Evolutionary conservation across 1,140 invertebrate genomes (phyloP), one percentile per base, ranked within the genome.

Genomic region (Hyphantria cunea): DNA sequence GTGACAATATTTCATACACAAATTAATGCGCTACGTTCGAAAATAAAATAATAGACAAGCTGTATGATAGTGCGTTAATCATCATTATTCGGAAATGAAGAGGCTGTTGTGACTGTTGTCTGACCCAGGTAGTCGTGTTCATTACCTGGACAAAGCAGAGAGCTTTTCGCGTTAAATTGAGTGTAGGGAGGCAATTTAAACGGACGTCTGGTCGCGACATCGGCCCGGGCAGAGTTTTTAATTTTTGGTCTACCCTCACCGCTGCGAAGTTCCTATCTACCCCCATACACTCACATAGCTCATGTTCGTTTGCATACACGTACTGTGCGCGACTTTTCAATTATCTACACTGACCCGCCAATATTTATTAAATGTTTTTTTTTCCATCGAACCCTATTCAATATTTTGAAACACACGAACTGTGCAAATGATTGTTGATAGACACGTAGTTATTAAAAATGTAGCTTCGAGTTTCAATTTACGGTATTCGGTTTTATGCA

Each of bases 91-190:
- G 60, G 32, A 59, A 60, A 68, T 69, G 66, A 69, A 78, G 77
- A 54, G 65, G 51, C 49, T 70, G 70, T 82, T 78, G 65, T 72
- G 65, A 48, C 49, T 70, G 70, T 82, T 78, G 65, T 72, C 68
- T 70, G 70, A 70, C 64, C 73, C 59, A 74, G 65, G 68, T 68
- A 67, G 66, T 63, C 48, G 68, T 56, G 78, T 87, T 87, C 80
- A 87, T 89, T 87, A 89, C 74, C 70, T 64, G 73, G 70, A 89
- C 86, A 89, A 87, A 85, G 77, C 81, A 68, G 76, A 89, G 83
- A 85, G 84, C 85, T 89, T 87, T 85, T 72, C 72, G 82, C 77
- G 84, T 87, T 85, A 83, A 89, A 89, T 89, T 86, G 86, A 83
- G 81, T 85, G 86, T 77, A 80, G 83, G 84, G 83, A 85, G 84